Evolutionary conservation across 64 coral and sea anemone genomes (phyloP).

Genomic region (Orbicella faveolata): DNA sequence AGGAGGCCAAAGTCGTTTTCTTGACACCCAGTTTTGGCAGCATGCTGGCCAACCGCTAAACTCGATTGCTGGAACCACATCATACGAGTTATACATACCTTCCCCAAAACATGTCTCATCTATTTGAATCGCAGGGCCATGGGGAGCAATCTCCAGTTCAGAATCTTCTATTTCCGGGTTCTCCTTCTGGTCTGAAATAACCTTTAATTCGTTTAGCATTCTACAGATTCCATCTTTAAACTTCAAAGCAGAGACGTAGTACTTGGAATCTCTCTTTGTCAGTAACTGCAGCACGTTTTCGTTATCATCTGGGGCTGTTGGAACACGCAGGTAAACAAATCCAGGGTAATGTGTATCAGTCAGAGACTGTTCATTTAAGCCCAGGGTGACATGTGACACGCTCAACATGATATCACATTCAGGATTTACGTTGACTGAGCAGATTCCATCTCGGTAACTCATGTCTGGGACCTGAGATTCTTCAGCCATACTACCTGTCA

Average conservation of each 20-base stretch:
- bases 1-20: constrained; percentile 48
- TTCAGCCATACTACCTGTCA: constrained; percentile 19
- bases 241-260: constrained; percentile 16
- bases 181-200: neutral
- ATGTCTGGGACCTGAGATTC: constrained; percentile 35
- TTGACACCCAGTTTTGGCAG: neutral
- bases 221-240: neutral
- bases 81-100: neutral
- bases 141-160: neutral
- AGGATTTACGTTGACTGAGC: neutral
- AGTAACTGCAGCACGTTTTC: neutral
- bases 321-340: neutral
- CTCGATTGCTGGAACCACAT: constrained; percentile 52
- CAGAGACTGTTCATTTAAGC: neutral
- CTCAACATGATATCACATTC: constrained; percentile 43
- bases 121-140: constrained; percentile 27
- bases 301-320: neutral
- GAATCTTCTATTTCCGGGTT: neutral
- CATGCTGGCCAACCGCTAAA: constrained; percentile 45
- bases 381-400: neutral
- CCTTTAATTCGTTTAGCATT: constrained; percentile 9
- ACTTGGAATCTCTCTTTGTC: neutral
- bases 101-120: neutral
- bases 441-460: neutral
- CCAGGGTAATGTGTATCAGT: neutral